These are phyloP conservation scores for Astur gentilis DNA, from an alignment of 2,113 vertebrate species.

Conservation along the genomic window DNA sequence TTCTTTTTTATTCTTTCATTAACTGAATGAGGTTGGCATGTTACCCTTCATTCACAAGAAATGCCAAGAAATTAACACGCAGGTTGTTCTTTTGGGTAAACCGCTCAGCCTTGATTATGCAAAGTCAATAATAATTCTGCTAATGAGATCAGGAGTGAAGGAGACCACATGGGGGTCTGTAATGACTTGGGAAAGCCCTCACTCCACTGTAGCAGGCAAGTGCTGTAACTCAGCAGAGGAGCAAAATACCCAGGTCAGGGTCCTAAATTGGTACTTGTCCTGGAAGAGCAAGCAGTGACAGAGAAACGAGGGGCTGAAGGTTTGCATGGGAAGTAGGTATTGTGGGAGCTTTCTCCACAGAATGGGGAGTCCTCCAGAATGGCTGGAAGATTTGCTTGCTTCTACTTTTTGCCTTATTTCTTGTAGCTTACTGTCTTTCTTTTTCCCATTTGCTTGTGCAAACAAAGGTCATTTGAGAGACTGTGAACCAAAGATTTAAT, in stretches of 20 bases:
- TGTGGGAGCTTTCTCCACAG: not conserved
- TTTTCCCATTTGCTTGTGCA: not conserved
- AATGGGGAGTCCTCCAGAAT: not conserved
- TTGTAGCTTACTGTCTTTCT: not conserved
- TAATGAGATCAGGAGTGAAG: not conserved
- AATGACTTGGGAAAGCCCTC: not conserved
- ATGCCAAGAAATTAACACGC: not conserved
- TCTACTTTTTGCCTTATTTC: not conserved
- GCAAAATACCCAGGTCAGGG: not conserved
- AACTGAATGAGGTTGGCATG: not conserved
- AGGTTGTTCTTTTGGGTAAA: conserved; percentile 1
- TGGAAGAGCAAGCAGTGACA: not conserved
- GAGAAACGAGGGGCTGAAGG: not conserved
- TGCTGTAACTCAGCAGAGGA: not conserved
- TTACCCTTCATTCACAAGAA: not conserved
- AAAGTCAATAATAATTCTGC: not conserved
- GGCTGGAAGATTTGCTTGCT: not conserved
- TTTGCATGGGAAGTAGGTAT: not conserved
- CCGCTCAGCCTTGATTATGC: not conserved
- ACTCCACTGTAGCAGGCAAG: not conserved
- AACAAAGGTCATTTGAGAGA: not conserved
- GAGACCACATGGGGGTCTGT: not conserved
- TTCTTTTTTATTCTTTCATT: conserved; percentile 8
- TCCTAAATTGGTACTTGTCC: not conserved
- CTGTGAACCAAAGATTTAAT: not conserved